Evolutionary conservation across 1,140 invertebrate genomes (phyloP).

Genomic region (Leptinotarsa texana): DNA sequence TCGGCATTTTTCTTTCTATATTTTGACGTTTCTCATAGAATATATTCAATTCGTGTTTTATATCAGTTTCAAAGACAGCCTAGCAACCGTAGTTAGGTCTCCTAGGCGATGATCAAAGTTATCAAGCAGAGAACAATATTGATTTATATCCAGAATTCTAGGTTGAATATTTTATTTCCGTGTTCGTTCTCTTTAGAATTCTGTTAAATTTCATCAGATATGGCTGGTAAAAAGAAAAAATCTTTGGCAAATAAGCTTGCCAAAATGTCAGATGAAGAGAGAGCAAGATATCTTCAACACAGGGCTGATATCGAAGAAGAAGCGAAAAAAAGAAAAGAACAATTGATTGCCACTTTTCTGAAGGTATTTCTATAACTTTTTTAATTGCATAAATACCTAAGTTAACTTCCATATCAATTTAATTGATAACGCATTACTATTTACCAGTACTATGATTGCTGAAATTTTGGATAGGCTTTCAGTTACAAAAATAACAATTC

Average conservation of each 20-base stretch:
- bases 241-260: constrained; percentile 74
- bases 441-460: too few species aligned
- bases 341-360: constrained; percentile 75
- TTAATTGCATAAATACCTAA: too few species aligned
- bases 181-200: too few species aligned
- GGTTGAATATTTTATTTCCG: too few species aligned
- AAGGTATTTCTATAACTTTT: constrained; percentile 62
- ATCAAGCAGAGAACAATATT: too few species aligned
- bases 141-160: too few species aligned
- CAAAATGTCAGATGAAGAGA: constrained; percentile 80
- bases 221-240: constrained; percentile 67
- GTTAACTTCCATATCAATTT: too few species aligned
- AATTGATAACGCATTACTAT: too few species aligned
- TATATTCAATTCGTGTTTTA: neutral
- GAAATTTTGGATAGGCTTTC: neutral
- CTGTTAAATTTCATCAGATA: constrained; percentile 20
- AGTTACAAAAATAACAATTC: too few species aligned
- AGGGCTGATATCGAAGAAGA: constrained; percentile 79
- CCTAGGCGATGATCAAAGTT: neutral
- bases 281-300: constrained; percentile 75
- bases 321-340: constrained; percentile 72
- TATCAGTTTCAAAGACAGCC: neutral
- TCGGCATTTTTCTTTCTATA: constrained; percentile 13
- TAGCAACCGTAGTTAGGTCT: neutral
- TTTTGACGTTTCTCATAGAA: neutral